Percentiles rank a stretch among this genome's conserved stretches.
Evolutionary conservation across 1,140 invertebrate genomes (phyloP).

Genomic region (Anthonomus grandis): DNA sequence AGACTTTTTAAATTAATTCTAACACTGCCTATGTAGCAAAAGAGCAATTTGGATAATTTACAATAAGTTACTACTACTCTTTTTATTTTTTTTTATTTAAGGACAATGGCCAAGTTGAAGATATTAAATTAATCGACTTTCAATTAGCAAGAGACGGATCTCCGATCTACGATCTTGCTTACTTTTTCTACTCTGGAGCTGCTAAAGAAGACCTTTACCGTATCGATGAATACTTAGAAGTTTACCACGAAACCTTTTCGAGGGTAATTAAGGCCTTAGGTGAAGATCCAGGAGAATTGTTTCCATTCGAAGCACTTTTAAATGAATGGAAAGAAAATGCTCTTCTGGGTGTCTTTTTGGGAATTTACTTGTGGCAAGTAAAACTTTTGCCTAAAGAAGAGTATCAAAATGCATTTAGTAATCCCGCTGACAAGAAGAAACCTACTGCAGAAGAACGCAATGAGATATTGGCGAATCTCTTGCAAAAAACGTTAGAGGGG

Average conservation of each 20-base stretch:
- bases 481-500: not conserved
- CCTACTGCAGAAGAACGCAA: not conserved
- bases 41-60: too few relatives aligned
- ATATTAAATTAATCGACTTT: conserved; percentile 51
- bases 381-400: conserved; percentile 5
- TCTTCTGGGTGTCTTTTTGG: conserved; percentile 37
- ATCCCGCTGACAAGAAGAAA: not conserved
- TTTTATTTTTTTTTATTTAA: too few relatives aligned
- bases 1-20: not conserved
- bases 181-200: conserved; percentile 57
- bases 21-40: too few relatives aligned
- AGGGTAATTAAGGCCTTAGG: conserved; percentile 45
- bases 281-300: conserved; percentile 48
- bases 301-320: conserved; percentile 47
- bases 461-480: not conserved
- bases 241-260: conserved; percentile 55
- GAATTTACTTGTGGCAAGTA: conserved; percentile 4
- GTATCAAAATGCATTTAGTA: not conserved
- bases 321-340: conserved; percentile 44
- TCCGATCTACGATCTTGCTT: conserved; percentile 56
- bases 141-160: conserved; percentile 55
- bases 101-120: conserved; percentile 5
- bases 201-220: conserved; percentile 49
- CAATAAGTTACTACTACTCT: too few relatives aligned
- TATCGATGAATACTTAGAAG: conserved; percentile 51